Base-by-base conservation (phyloP, 1,140 invertebrate genomes). In the Pectinophora gossypiella region DNA sequence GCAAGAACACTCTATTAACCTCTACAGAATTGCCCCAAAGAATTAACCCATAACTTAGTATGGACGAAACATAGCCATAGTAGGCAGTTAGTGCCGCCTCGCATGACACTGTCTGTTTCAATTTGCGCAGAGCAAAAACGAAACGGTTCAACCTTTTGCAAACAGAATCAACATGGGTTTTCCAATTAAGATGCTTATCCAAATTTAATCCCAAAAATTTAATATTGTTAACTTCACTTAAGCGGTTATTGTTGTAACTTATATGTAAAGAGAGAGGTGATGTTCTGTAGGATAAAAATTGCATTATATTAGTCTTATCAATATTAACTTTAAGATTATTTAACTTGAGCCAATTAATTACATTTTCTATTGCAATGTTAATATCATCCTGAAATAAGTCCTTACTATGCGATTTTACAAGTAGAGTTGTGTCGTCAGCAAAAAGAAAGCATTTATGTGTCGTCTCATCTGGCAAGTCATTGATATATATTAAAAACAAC, bases 401-500 rank as follows among this genome's bases (percentile, higher is more conserved):
- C 9, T 32, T 32, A 12, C 9, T 9, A 12, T 32, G 9, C n/a
- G 9, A 12, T 9, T 32, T 9, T 13, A 40, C 38, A 40, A 40
- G 12, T 13, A 40, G 7, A 16, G 10, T 13, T 15, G 20, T 12
- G 19, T 44, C 42, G 13, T 44, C 42, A 10, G 42, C 42, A 44
- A 44, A 44, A 9, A 44, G 20, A 20, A 19, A 12, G 15, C 42
- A 20, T 9, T 19, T 19, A 21, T 44, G 19, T 19, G 19, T 13
- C 9, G 19, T 44, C 9, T 20, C 13, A 13, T 19, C 9, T 20
- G 42, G 42, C 15, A 44, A 19, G 13, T 44, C 42, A 21, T 44
- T 19, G 20, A 44, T 44, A 13, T 44, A 44, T 44, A 44, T 12
- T 20, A 44, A 7, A 44, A 44, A 44, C 13, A 44, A 44, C 13